A percentile compares a stretch with the other conserved stretches of the same genome.
Conservation (phyloP, 2,888 invertebrate species). For the Bedellia somnulentella region DNA sequence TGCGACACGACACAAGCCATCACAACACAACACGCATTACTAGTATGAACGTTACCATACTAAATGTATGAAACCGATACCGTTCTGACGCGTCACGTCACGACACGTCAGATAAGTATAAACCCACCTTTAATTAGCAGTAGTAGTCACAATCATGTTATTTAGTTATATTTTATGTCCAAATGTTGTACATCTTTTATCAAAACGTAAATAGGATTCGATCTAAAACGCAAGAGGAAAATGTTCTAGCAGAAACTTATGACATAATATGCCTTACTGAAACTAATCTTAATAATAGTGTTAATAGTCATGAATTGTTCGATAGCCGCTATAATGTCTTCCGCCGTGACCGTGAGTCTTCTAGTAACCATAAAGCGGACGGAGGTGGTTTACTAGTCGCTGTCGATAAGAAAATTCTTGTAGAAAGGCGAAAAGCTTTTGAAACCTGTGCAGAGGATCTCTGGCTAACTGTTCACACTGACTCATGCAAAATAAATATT, state of each 20-base stretch:
- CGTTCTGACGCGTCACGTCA: too few relatives aligned
- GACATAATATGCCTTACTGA: too few relatives aligned
- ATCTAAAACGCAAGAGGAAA: not conserved
- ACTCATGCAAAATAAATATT: not conserved
- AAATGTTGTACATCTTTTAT: conserved; percentile 3
- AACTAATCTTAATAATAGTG: conserved; percentile 3
- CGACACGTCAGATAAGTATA: too few relatives aligned
- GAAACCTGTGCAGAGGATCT: conserved; percentile 2
- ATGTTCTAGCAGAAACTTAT: not conserved
- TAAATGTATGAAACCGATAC: too few relatives aligned
- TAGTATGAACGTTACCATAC: too few relatives aligned
- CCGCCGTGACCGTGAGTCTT: conserved; percentile 1
- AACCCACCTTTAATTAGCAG: too few relatives aligned
- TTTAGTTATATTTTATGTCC: not conserved
- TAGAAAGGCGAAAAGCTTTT: not conserved
- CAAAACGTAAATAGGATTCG: conserved; percentile 4
- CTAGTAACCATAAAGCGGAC: not conserved
- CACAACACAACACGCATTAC: too few relatives aligned
- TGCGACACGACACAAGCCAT: too few relatives aligned
- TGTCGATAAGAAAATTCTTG: conserved; percentile 1
- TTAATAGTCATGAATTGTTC: conserved; percentile 2
- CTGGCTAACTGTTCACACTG: not conserved
- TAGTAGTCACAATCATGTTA: not conserved
- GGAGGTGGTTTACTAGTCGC: conserved; percentile 5
- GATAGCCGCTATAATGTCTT: conserved; percentile 3